A percentile compares a stretch with the other conserved stretches of the same genome.
These are phyloP conservation scores for Acanthornis magna DNA, from an alignment of 2,797 vertebrate genomes.

Conservation along the genomic window DNA sequence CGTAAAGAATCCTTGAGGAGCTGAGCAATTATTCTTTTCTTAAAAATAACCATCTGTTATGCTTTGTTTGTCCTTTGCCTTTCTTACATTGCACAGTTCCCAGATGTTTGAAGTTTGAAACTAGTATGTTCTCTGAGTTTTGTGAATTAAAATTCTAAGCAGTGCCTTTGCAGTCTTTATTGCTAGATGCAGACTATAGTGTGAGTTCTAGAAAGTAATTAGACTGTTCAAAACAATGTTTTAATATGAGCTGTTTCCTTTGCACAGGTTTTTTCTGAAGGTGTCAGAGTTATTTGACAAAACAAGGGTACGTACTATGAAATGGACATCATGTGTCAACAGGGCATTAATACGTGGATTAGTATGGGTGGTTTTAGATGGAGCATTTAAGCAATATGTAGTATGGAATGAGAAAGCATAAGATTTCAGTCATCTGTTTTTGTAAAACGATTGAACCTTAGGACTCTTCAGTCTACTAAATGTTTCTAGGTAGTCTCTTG, in stretches of 20 bases:
- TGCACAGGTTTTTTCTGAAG: constrained; percentile 93
- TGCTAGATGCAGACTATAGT: neutral
- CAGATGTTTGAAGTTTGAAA: neutral
- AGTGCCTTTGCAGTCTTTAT: neutral
- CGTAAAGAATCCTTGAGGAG: neutral
- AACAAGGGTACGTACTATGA: constrained; percentile 86
- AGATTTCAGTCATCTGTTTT: neutral
- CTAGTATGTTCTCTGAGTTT: neutral
- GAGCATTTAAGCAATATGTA: neutral
- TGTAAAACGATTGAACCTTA: neutral
- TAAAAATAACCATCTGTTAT: neutral
- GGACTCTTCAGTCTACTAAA: neutral
- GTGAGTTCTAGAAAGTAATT: neutral
- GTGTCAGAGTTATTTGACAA: constrained; percentile 98
- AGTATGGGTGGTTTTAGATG: neutral
- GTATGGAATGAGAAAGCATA: neutral
- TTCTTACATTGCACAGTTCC: neutral
- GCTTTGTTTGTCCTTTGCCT: neutral
- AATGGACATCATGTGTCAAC: neutral
- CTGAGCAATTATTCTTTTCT: neutral
- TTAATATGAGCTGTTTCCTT: constrained; percentile 45
- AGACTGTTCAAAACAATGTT: neutral
- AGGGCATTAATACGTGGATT: neutral
- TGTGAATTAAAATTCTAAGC: neutral
- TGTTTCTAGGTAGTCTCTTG: neutral